Conservation (phyloP, 1,140 invertebrate species). For the Kradibia gibbosae region DNA sequence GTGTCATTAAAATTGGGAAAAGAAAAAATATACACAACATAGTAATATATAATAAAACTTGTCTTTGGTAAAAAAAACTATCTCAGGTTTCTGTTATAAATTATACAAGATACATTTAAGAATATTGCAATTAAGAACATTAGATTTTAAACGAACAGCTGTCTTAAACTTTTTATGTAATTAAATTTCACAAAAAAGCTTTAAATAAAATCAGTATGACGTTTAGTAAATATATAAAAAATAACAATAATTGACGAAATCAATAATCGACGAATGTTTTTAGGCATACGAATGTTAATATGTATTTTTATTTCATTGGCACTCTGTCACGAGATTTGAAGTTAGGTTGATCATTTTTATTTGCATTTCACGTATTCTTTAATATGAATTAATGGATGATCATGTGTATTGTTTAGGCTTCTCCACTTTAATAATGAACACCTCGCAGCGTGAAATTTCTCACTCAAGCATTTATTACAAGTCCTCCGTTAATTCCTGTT, state of each 20-base stretch:
- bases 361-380: constrained; percentile 24
- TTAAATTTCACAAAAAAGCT: constrained; percentile 52
- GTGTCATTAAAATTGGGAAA: constrained; percentile 55
- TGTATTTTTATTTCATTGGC: constrained; percentile 61
- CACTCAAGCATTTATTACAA: constrained; percentile 17
- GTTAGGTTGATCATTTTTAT: constrained; percentile 53
- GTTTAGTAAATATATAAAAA: constrained; percentile 22
- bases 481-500: constrained; percentile 4
- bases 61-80: constrained; percentile 62
- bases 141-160: constrained; percentile 9
- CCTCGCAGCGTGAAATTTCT: constrained; percentile 22
- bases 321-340: constrained; percentile 67
- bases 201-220: constrained; percentile 41
- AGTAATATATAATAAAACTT: constrained; percentile 47
- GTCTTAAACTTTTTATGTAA: background rate
- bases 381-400: constrained; percentile 56
- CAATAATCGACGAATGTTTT: constrained; percentile 51
- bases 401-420: constrained; percentile 21
- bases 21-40: constrained; percentile 59
- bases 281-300: constrained; percentile 53
- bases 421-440: constrained; percentile 33
- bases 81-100: constrained; percentile 50
- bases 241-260: constrained; percentile 41
- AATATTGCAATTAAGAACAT: background rate
- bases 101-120: background rate